Conservation (phyloP, 1,140 invertebrate genomes). For the Formica exsecta region DNA sequence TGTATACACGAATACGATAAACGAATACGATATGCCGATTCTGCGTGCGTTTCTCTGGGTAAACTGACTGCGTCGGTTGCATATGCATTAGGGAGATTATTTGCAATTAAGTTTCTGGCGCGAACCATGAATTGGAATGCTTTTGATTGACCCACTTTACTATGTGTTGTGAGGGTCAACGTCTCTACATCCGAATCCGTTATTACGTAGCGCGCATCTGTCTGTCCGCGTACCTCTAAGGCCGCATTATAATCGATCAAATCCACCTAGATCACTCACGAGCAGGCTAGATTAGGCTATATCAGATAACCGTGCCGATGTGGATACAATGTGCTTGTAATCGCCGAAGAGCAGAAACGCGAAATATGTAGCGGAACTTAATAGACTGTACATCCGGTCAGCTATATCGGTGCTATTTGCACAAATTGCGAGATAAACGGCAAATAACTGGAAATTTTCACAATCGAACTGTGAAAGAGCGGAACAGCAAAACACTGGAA, state of each 20-base stretch:
- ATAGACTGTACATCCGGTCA: conserved; percentile 34
- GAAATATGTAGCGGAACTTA: conserved; percentile 46
- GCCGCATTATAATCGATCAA: conserved; percentile 60
- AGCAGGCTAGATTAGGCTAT: conserved; percentile 52
- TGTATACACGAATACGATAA: neutral
- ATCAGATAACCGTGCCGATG: conserved; percentile 42
- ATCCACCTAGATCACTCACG: conserved; percentile 48
- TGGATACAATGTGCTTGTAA: conserved; percentile 35
- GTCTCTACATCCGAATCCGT: conserved; percentile 58
- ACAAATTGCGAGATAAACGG: conserved; percentile 35
- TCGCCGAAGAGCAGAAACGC: conserved; percentile 43
- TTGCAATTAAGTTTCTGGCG: conserved; percentile 67
- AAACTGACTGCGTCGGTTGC: conserved; percentile 50
- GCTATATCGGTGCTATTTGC: conserved; percentile 31
- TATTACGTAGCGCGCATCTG: conserved; percentile 35
- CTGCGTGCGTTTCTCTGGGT: conserved; percentile 29
- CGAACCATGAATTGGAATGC: conserved; percentile 70
- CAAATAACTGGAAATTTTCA: conserved; percentile 25
- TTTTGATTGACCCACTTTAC: conserved; percentile 72
- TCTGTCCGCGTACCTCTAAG: conserved; percentile 49
- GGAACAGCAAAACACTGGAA: conserved; percentile 8
- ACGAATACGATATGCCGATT: neutral
- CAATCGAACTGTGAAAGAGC: neutral
- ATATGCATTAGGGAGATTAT: conserved; percentile 73
- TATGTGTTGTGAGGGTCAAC: conserved; percentile 67